Conservation (phyloP, 2,888 invertebrate genomes). For the Calameuta pallipes region DNA sequence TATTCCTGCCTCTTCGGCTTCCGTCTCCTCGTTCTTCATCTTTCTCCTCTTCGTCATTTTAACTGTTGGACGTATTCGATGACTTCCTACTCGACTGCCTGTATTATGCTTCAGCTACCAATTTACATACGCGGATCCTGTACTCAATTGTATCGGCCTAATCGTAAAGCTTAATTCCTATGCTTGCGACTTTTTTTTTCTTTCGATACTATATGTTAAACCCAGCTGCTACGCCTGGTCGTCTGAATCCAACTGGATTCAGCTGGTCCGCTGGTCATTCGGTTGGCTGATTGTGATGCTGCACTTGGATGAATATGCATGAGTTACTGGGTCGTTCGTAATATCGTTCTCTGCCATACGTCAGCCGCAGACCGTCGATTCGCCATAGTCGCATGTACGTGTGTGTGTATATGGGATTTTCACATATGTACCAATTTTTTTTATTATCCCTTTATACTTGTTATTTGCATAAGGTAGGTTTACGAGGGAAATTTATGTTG, state of each 20-base stretch:
- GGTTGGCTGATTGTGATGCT: not conserved
- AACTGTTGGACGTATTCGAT: not conserved
- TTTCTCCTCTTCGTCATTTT: not conserved
- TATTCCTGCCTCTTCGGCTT: not conserved
- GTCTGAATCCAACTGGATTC: not conserved
- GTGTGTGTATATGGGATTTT: not conserved
- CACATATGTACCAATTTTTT: not conserved
- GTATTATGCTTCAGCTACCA: conserved; percentile 21
- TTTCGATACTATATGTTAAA: not conserved
- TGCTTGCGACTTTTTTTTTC: not conserved
- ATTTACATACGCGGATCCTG: conserved; percentile 37
- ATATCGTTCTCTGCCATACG: conserved; percentile 44
- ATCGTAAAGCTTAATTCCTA: not conserved
- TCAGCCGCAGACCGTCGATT: conserved; percentile 46
- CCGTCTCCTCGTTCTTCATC: not conserved
- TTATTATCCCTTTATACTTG: not conserved
- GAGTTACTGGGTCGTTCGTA: conserved; percentile 39
- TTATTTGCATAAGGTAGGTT: conserved; percentile 14
- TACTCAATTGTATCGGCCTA: conserved; percentile 35
- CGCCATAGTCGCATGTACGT: conserved; percentile 13
- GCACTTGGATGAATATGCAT: conserved; percentile 43
- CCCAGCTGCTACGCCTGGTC: not conserved
- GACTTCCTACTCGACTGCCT: not conserved
- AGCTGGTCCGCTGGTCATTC: not conserved
- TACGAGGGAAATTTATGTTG: conserved; percentile 10